phyloP scores from a whole-genome alignment of 2,797 vertebrate species.

The Potorous gilbertii region DNA sequence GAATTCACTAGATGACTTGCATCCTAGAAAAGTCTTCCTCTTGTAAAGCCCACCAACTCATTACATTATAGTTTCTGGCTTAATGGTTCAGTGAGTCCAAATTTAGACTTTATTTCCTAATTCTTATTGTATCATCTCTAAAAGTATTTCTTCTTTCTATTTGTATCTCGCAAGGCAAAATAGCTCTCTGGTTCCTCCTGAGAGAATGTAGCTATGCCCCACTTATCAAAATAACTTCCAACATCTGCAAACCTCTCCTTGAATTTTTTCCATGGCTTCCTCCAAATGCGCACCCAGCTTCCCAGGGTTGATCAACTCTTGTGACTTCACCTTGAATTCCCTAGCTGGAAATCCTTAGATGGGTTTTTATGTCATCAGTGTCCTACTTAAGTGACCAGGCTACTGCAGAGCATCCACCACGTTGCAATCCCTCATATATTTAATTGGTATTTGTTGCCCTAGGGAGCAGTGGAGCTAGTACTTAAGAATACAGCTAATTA shows the following conservation, averaged over 20 bases:
- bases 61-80: constrained; percentile 7
- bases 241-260: background rate
- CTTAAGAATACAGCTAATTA: background rate
- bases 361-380: background rate
- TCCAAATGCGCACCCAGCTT: background rate
- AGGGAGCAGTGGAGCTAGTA: background rate
- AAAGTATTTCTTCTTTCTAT: constrained; percentile 15
- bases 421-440: background rate
- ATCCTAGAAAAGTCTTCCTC: background rate
- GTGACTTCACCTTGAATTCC: background rate
- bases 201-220: background rate
- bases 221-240: background rate
- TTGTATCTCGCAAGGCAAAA: background rate
- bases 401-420: background rate
- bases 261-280: background rate
- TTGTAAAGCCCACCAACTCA: background rate
- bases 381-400: background rate
- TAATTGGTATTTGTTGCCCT: background rate
- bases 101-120: background rate
- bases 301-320: background rate
- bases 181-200: background rate
- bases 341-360: background rate
- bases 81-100: background rate
- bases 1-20: background rate
- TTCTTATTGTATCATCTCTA: constrained; percentile 4